Percentiles rank a stretch among this genome's conserved stretches.
These are phyloP conservation scores for Atherinosoma microstoma DNA, from an alignment of 2,797 vertebrate species.

Conservation along the genomic window DNA sequence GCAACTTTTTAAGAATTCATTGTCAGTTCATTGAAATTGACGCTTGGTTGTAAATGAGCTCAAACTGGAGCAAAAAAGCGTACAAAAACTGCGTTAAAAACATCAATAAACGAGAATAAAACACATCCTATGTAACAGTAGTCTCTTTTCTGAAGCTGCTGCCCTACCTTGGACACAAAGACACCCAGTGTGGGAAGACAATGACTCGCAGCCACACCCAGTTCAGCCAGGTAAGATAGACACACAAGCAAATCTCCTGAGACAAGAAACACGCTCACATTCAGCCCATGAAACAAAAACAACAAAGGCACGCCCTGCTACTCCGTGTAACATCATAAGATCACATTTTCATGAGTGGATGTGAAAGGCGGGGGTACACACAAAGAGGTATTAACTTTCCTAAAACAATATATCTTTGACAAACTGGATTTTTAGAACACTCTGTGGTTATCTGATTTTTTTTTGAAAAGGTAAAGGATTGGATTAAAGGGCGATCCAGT, in stretches of 20 bases:
- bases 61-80: slow-evolving; percentile 30
- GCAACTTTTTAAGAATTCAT: neutral
- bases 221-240: slow-evolving; percentile 72
- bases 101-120: slow-evolving; percentile 62
- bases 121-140: slow-evolving; percentile 75
- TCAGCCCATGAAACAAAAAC: slow-evolving; percentile 67
- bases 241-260: slow-evolving; percentile 65
- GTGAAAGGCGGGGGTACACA: slow-evolving; percentile 61
- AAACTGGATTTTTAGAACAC: slow-evolving; percentile 31
- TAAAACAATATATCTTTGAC: slow-evolving; percentile 59
- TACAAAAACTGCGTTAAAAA: slow-evolving; percentile 30
- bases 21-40: slow-evolving; percentile 5
- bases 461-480: slow-evolving; percentile 5
- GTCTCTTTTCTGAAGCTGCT: slow-evolving; percentile 72
- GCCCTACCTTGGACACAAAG: slow-evolving; percentile 78
- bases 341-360: slow-evolving; percentile 71
- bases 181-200: slow-evolving; percentile 74
- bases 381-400: slow-evolving; percentile 71
- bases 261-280: slow-evolving; percentile 66
- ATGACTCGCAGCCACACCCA: slow-evolving; percentile 78
- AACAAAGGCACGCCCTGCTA: slow-evolving; percentile 76
- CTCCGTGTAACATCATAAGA: slow-evolving; percentile 79
- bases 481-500: slow-evolving; percentile 30
- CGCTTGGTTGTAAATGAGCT: slow-evolving; percentile 14
- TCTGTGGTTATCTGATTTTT: slow-evolving; percentile 16